Evolutionary conservation across 2,113 vertebrate genomes (phyloP), one percentile per base, ranked within the genome.

Genomic region (Bos indicus): DNA sequence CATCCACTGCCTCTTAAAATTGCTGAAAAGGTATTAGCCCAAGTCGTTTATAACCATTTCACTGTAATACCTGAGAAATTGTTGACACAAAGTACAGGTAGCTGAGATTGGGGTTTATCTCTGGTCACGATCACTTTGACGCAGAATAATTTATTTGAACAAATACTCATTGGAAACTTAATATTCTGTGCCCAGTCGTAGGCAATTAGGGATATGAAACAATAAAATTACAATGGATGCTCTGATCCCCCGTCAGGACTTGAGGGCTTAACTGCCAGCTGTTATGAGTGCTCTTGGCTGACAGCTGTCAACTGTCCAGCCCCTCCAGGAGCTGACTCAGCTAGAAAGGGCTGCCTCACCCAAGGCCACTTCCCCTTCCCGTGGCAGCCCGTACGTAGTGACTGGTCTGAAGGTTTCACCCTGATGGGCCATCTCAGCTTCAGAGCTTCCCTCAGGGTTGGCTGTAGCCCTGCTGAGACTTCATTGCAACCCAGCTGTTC

Each of bases 311-410:
- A 3, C 17, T 43, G 7, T 64, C 52, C 40, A 7, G 5, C 3
- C 14, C 28, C 25, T 46, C 54, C 13, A 59, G n/a, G 36, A 90
- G 33, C 1, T 60, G 57, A 14, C 40, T 59, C 25, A 78, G 43
- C 17, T 23, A 15, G 11, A 46, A 59, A 80, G n/a, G 90, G 48
- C 8, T 87, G 87, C 8, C 33, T 74, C 19, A 7, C 19, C 28
- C 40, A 67, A 21, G 51, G 26, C 36, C 26, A n/a, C 25, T 19
- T 30, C 16, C 10, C 2, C 15, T 36, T 51, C 14, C 36, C 3
- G 0, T 3, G 17, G 40, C 2, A 40, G 23, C 43, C 54, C 7
- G 0, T 90, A 13, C 0, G 0, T 17, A 13, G 30, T n/a, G 17
- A 40, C 6, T n/a, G 51, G 16, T 33, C 19, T 59, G 57, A 84